Conservation (phyloP, 2,113 vertebrate species). For the Columba janthina region DNA sequence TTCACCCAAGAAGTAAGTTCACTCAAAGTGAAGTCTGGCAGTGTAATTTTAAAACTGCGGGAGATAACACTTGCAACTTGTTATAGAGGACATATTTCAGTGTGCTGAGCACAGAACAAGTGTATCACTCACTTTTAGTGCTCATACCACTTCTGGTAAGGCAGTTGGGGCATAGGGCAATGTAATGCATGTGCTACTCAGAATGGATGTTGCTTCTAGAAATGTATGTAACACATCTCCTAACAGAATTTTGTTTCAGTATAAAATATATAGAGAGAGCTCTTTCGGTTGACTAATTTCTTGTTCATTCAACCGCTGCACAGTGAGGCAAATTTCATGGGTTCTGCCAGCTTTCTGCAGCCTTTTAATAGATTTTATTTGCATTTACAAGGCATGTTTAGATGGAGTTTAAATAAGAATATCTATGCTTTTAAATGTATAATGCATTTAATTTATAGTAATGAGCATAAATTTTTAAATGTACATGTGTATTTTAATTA, state of each 20-base stretch:
- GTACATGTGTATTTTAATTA: neutral
- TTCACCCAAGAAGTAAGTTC: neutral
- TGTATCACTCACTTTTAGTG: neutral
- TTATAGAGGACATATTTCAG: neutral
- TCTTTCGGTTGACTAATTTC: neutral
- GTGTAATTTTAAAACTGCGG: neutral
- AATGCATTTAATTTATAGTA: neutral
- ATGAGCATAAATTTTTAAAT: neutral
- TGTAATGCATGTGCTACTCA: neutral
- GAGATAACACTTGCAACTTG: neutral
- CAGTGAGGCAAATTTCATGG: neutral
- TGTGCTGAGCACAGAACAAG: neutral
- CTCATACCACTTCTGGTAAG: neutral
- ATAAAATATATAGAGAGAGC: neutral
- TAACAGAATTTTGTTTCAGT: neutral
- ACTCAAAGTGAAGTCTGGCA: neutral
- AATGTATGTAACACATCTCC: neutral
- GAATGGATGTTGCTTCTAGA: rapidly evolving
- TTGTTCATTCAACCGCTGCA: neutral
- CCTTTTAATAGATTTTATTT: neutral
- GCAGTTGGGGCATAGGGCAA: rapidly evolving
- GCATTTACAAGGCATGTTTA: neutral
- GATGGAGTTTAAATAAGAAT: neutral
- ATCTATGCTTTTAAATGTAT: neutral
- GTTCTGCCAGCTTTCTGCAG: neutral